Base-by-base conservation (phyloP, 2,888 invertebrate species). In the Macropis europaea region DNA sequence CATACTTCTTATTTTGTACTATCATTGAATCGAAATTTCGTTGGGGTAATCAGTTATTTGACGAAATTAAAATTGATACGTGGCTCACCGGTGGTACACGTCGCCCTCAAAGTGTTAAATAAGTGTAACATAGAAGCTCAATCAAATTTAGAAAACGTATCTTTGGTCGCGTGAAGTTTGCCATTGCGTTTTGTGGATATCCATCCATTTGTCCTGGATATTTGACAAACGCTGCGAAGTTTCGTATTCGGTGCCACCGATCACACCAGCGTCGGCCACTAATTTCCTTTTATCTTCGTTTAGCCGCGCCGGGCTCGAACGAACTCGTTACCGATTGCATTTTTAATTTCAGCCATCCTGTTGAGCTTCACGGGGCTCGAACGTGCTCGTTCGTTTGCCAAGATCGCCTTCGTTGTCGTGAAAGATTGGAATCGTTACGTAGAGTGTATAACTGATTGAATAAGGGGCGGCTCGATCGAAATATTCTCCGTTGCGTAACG, bases 201-300 rank as follows among this genome's bases (percentile, higher is more conserved):
- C 19, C 50, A 36, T 38, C 32, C 11, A 15, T 45, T 30, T 22
- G 11, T 7, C 24, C 19, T 47, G 38, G 36, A 59, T n/a, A 42
- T 28, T 59, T 63, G 48, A 60, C 47, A 45, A 64, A 63, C 43
- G 30, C 32, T 22, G 28, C 59, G 9, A 59, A 59, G 47, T 30
- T 50, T 38, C 40, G 40, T 17, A 34, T 52, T 61, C 54, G 72
- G 74, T 76, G 64, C 72, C 73, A 68, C 70, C 76, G 78, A 83
- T 83, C 78, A 74, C 71, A 66, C 68, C 57, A 64, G 68, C 69
- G 76, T 72, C 69, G 75, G 63, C 70, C 67, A 77, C 77, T 77
- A 79, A 82, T 82, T 82, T 81, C 62, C 77, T 73, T 82, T 81
- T 77, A 83, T 79, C 81, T 81, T 69, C 63, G 77, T 60, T 60